Evolutionary conservation across 2,888 invertebrate genomes (phyloP).

Genomic region (Philaethria dido): DNA sequence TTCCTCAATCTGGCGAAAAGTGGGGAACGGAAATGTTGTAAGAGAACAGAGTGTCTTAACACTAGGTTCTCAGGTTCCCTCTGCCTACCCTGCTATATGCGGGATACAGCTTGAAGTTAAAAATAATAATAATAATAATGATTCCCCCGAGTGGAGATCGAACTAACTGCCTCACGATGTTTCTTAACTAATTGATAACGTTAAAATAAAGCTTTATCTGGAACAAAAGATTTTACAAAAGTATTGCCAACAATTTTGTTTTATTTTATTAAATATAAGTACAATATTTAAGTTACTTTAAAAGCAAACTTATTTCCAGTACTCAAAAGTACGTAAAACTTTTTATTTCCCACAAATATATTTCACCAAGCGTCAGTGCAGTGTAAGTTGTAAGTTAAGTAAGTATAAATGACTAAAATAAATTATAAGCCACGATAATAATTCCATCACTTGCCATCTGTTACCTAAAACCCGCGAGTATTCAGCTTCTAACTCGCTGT

Average conservation of each 20-base stretch:
- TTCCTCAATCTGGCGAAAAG: too few species aligned
- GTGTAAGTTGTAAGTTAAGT: conserved; percentile 8
- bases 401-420: conserved; percentile 27
- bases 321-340: neutral
- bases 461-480: conserved; percentile 59
- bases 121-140: too few species aligned
- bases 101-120: too few species aligned
- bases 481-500: conserved; percentile 61
- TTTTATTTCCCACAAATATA: conserved; percentile 6
- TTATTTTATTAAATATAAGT: neutral
- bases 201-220: too few species aligned
- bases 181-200: too few species aligned
- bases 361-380: neutral
- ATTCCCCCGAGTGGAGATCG: too few species aligned
- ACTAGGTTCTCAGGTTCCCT: too few species aligned
- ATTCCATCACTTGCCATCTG: conserved; percentile 69
- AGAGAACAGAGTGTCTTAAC: too few species aligned
- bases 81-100: too few species aligned
- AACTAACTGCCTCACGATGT: too few species aligned
- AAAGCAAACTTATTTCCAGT: neutral
- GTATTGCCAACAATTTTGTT: neutral
- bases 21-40: too few species aligned
- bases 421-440: conserved; percentile 53
- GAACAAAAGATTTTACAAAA: too few species aligned
- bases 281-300: neutral